Conservation (phyloP, 2,113 vertebrate species). For the Progne subis region DNA sequence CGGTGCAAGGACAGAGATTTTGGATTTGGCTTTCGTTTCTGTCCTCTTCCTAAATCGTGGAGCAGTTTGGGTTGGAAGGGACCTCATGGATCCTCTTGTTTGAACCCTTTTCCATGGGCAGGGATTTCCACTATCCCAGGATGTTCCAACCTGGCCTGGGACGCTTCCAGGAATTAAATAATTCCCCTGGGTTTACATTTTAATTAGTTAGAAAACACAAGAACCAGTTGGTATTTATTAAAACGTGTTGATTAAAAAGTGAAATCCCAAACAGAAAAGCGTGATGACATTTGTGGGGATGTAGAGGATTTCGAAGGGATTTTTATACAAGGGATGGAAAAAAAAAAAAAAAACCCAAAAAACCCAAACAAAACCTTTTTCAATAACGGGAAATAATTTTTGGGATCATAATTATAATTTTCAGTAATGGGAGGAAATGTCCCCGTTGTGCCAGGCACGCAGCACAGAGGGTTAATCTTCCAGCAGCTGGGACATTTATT, state of each 20-base stretch:
- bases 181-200: not conserved
- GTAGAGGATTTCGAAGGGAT: not conserved
- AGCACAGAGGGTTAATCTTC: not conserved
- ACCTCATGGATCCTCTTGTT: not conserved
- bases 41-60: not conserved
- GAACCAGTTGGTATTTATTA: not conserved
- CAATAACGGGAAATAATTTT: too few species aligned
- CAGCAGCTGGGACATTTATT: not conserved
- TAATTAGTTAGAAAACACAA: not conserved
- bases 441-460: not conserved
- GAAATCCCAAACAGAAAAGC: too few species aligned
- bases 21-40: not conserved
- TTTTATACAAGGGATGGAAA: not conserved
- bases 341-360: not conserved
- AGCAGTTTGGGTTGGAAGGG: not conserved
- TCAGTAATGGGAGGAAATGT: not conserved
- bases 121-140: not conserved
- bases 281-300: not conserved
- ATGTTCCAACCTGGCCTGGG: not conserved
- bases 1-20: not conserved
- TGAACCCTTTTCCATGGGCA: not conserved
- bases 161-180: not conserved
- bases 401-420: too few species aligned
- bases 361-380: too few species aligned
- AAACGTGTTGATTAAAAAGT: fast-evolving